Conservation (phyloP, 2,113 vertebrate genomes). For the Anguilla japonica region DNA sequence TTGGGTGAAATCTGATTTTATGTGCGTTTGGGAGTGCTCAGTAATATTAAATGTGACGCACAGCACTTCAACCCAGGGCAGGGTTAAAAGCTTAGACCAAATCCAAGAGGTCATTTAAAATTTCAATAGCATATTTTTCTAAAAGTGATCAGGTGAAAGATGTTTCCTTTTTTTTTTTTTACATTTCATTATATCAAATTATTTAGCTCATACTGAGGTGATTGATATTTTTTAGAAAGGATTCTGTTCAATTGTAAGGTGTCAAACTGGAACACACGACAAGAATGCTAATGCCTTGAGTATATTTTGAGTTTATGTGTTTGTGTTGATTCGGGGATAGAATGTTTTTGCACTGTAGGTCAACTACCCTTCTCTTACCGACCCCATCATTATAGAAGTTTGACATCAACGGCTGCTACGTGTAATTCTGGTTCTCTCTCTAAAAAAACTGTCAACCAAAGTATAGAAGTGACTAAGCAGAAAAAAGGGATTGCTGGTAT, state of each 20-base stretch:
- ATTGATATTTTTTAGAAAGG: slow-evolving; percentile 9
- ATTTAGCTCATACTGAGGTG: slow-evolving; percentile 18
- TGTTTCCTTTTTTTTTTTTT: slow-evolving; percentile 3
- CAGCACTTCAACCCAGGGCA: slow-evolving; percentile 27
- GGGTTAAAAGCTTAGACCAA: slow-evolving; percentile 35
- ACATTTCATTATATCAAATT: slow-evolving; percentile 1
- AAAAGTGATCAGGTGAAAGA: slow-evolving; percentile 7
- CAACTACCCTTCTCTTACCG: slow-evolving; percentile 20
- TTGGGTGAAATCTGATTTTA: not conserved
- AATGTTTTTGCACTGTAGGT: slow-evolving; percentile 48
- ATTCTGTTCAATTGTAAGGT: slow-evolving; percentile 10
- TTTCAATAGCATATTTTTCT: slow-evolving; percentile 37
- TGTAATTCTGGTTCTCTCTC: not conserved
- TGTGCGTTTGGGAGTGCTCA: not conserved
- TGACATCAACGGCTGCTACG: slow-evolving; percentile 29
- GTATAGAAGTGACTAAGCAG: not conserved
- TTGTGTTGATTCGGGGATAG: slow-evolving; percentile 13
- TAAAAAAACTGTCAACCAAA: not conserved
- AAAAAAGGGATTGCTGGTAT: slow-evolving; percentile 6
- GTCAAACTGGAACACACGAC: slow-evolving; percentile 33
- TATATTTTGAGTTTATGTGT: slow-evolving; percentile 27
- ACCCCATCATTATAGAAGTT: slow-evolving; percentile 13
- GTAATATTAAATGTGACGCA: slow-evolving; percentile 12
- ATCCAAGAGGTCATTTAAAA: slow-evolving; percentile 18
- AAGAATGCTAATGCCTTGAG: slow-evolving; percentile 26